phyloP scores from a whole-genome alignment of 1,140 invertebrate genomes.

The Lasioglossum baleicum region DNA sequence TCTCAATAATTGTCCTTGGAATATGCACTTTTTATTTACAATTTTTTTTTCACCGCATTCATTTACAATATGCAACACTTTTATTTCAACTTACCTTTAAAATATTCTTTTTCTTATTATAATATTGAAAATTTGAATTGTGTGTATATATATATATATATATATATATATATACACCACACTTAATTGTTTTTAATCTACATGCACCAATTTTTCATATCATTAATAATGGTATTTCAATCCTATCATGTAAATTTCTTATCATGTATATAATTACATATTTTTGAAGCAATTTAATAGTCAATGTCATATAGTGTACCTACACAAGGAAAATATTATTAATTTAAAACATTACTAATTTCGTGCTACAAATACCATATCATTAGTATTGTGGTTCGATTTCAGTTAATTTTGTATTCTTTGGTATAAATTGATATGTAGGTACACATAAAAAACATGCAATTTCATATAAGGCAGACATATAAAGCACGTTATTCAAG shows the following conservation, averaged over 20 bases:
- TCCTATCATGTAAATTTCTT: background rate
- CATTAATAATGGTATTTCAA: background rate
- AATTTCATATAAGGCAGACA: conserved; percentile 28
- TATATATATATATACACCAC: background rate
- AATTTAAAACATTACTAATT: background rate
- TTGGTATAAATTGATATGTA: conserved; percentile 26
- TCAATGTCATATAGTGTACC: background rate
- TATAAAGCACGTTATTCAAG: conserved; percentile 19
- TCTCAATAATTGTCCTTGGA: background rate
- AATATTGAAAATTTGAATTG: background rate
- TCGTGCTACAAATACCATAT: background rate
- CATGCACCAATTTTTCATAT: conserved; percentile 8
- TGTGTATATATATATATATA: background rate
- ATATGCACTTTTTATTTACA: conserved; percentile 8
- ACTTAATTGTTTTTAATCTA: background rate
- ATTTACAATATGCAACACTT: conserved; percentile 27
- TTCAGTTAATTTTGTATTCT: conserved; percentile 32
- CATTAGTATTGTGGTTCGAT: conserved; percentile 7
- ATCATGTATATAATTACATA: conserved; percentile 15
- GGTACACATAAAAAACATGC: conserved; percentile 12
- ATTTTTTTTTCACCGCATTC: background rate
- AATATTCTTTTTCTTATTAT: background rate
- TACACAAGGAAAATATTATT: conserved; percentile 18
- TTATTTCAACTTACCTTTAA: conserved; percentile 32
- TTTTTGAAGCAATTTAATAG: background rate